phyloP scores from a whole-genome alignment of 2,888 invertebrate species.

The Cephus sareptanus region DNA sequence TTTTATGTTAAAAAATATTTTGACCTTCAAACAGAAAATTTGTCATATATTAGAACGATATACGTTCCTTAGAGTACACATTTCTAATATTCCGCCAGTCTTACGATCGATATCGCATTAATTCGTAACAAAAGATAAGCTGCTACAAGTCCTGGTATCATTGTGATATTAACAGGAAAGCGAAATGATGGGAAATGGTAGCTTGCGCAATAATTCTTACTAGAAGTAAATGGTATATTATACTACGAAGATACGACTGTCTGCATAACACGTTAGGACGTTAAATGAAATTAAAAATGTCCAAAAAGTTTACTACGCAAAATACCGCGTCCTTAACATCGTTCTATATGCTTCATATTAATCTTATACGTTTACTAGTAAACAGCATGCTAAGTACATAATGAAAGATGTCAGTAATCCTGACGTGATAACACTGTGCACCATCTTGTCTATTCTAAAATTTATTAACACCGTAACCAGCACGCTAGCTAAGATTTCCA shows the following conservation, averaged over 20 bases:
- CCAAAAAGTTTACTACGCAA: not conserved
- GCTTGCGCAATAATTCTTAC: slow-evolving; percentile 5
- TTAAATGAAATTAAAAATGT: not conserved
- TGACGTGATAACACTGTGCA: not conserved
- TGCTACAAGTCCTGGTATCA: slow-evolving; percentile 14
- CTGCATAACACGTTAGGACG: not conserved
- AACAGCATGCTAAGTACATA: not conserved
- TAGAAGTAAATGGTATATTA: too few relatives aligned
- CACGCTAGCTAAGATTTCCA: slow-evolving; percentile 24
- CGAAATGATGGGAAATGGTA: slow-evolving; percentile 5
- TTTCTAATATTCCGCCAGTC: slow-evolving; percentile 34
- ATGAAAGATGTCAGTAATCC: slow-evolving; percentile 3
- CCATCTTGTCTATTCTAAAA: slow-evolving; percentile 12
- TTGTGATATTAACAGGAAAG: not conserved
- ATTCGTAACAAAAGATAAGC: slow-evolving; percentile 44
- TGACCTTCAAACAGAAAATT: not conserved
- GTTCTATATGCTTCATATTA: not conserved
- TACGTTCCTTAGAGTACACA: not conserved
- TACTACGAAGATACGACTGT: not conserved
- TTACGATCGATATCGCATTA: slow-evolving; percentile 46
- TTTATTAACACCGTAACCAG: slow-evolving; percentile 14
- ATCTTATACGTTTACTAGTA: not conserved
- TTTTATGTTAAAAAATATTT: not conserved
- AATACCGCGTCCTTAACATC: not conserved
- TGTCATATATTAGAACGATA: not conserved